Conservation (phyloP, 2,113 vertebrate genomes). For the Dasyprocta punctata region DNA sequence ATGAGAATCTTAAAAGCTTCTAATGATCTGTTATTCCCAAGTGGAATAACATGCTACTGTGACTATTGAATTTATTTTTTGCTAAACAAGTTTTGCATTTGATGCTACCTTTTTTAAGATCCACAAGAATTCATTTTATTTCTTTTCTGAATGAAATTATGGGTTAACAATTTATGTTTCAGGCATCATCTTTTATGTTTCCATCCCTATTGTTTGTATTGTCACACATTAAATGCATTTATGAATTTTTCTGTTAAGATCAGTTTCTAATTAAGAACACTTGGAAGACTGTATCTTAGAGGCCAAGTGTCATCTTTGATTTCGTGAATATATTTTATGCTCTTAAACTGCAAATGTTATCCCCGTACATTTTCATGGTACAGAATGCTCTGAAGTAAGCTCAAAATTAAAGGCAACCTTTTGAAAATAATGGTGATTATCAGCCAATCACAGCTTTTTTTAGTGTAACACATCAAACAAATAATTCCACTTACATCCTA, state of each 20-base stretch:
- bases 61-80: constrained; percentile 74
- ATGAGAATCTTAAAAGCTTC: constrained; percentile 76
- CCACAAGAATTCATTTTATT: constrained; percentile 26
- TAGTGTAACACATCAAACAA: neutral
- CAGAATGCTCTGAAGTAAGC: constrained; percentile 27
- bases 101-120: constrained; percentile 48
- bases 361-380: constrained; percentile 29
- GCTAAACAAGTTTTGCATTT: constrained; percentile 52
- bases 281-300: neutral
- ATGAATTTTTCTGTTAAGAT: constrained; percentile 24
- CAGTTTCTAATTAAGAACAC: constrained; percentile 43
- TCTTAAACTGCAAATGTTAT: constrained; percentile 33
- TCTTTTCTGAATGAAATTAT: constrained; percentile 59
- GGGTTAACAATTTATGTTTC: neutral
- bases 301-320: neutral
- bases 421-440: constrained; percentile 37
- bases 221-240: neutral
- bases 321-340: constrained; percentile 53
- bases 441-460: constrained; percentile 15
- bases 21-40: constrained; percentile 80
- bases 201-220: neutral
- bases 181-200: neutral
- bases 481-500: neutral
- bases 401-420: constrained; percentile 17
- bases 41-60: constrained; percentile 46